A percentile compares a stretch with the other conserved stretches of the same genome.
These are phyloP conservation scores for Papilio elwesi DNA, from an alignment of 2,888 invertebrate species.

Conservation along the genomic window DNA sequence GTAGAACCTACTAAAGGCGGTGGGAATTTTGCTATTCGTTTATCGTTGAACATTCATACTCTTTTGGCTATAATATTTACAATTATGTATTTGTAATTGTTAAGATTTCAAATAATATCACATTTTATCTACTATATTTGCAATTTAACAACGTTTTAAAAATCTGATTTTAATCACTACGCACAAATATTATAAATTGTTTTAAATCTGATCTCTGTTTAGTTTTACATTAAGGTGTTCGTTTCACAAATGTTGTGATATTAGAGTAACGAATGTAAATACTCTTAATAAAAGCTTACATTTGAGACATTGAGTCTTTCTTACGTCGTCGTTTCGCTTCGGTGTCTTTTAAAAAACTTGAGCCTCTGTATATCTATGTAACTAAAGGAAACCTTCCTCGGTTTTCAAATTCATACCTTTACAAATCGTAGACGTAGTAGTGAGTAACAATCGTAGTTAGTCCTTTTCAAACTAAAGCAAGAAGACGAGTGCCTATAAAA, in stretches of 20 bases:
- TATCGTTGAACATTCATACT: constrained; percentile 17
- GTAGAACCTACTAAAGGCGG: constrained; percentile 18
- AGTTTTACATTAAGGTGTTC: constrained; percentile 14
- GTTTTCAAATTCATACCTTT: no score
- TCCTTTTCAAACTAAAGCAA: no score
- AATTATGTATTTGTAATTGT: background rate
- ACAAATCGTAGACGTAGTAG: no score
- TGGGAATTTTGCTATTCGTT: constrained; percentile 28
- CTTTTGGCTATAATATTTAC: background rate
- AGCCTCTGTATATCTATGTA: no score
- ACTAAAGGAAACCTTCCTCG: no score
- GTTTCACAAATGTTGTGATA: constrained; percentile 49
- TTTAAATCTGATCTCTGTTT: constrained; percentile 31
- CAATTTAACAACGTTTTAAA: background rate
- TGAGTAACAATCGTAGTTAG: no score
- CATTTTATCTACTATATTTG: constrained; percentile 2
- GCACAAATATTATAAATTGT: constrained; percentile 22
- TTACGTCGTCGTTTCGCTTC: no score
- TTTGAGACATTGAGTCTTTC: no score
- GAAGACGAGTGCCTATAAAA: no score
- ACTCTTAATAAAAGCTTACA: constrained; percentile 30
- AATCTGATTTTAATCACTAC: constrained; percentile 16
- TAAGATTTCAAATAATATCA: background rate
- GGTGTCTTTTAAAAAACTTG: no score
- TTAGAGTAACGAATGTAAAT: constrained; percentile 53